Base-by-base conservation (phyloP, 2,888 invertebrate species). In the Mermis nigrescens region DNA sequence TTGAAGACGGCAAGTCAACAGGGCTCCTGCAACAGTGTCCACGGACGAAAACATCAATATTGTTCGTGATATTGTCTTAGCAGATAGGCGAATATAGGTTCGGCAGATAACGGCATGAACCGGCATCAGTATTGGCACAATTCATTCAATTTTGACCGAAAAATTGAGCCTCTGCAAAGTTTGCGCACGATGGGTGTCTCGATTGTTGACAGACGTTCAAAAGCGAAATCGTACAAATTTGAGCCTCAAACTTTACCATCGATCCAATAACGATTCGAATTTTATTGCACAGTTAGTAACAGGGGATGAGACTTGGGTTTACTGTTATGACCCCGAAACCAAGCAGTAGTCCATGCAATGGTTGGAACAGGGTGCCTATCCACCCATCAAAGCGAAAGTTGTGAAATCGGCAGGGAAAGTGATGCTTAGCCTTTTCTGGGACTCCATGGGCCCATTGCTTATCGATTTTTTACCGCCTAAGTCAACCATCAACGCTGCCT, bases 221-320 rank as follows among this genome's bases (percentile, higher is more conserved):
- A 38, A 38, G 67, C 63, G 67, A 66, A 62, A 62, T 64, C 62
- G 66, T 67, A 59, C 64, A 69, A 63, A 67, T 64, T 62, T 65
- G 60, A 66, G 68, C 67, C 65, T 68, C 65, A 46, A 12, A n/a
- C 29, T 48, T 26, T 64, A 58, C 31, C 46, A 51, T n/a, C 55
- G 55, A 38, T 7, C 38, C 12, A 19, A 7, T 24, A 58, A 62
- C 57, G 27, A 29, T 32, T 26, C 38, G 3, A 29, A 69, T 58
- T 71, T 72, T 69, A 55, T 67, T 60, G 67, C 64, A 63, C 63
- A 68, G 46, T 67, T 67, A 52, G 63, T 73, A 32, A 72, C 70
- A 60, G 65, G 70, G 15, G 72, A 73, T 65, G 69, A 73, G 69
- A 72, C 69, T 53, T 71, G 68, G 38, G 19, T 38, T 19, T 38